Conservation (phyloP, 2,797 vertebrate genomes). For the Diceros bicornis region DNA sequence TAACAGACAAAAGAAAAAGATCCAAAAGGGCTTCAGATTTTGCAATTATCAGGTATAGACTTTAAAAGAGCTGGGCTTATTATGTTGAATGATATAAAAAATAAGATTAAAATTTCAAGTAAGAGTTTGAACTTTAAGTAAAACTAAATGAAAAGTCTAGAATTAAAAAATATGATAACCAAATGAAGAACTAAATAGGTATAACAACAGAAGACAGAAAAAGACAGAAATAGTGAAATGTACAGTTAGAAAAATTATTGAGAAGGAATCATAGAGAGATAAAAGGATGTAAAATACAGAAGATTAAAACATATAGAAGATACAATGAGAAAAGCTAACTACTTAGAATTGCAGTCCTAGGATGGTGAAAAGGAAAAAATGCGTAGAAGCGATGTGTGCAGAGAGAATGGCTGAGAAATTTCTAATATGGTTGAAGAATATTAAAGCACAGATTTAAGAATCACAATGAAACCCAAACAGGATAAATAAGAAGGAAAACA, state of each 20-base stretch:
- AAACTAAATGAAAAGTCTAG: background rate
- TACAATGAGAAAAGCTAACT: background rate
- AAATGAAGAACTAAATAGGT: background rate
- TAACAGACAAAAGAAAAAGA: background rate
- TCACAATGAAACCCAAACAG: background rate
- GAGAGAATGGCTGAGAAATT: background rate
- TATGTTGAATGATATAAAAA: background rate
- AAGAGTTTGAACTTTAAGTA: background rate
- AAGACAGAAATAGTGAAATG: slow-evolving; percentile 15
- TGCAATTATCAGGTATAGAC: background rate
- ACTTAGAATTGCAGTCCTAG: background rate
- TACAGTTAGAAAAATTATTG: background rate
- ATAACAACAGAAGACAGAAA: background rate
- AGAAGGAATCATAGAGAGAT: background rate
- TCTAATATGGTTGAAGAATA: background rate
- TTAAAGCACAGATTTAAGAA: background rate
- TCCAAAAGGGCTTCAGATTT: background rate
- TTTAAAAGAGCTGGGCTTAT: background rate
- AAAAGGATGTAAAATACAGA: background rate
- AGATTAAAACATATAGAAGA: background rate
- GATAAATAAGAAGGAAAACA: background rate
- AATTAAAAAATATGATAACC: background rate
- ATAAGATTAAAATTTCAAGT: background rate
- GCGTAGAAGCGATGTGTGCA: background rate
- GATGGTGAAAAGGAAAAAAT: background rate